These are phyloP conservation scores for Ladona fulva DNA, from an alignment of 1,140 invertebrate species.

Conservation along the genomic window DNA sequence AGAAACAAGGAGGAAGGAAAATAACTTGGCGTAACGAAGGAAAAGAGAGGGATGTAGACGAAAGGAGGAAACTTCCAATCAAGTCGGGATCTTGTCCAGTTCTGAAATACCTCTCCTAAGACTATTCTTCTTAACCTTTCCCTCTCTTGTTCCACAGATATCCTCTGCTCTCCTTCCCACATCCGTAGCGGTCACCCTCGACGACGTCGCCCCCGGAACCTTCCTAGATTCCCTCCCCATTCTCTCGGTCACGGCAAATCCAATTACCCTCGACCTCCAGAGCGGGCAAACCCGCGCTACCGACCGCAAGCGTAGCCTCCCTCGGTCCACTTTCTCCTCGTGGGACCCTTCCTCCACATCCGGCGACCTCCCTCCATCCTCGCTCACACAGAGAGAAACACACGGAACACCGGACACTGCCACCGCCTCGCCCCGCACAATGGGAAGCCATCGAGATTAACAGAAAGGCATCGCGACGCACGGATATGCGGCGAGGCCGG, in stretches of 20 bases:
- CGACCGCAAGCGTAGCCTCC: background rate
- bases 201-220: background rate
- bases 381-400: background rate
- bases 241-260: background rate
- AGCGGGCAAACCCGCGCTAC: background rate
- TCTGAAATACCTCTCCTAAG: background rate
- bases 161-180: background rate
- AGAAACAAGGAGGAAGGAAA: background rate
- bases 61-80: background rate
- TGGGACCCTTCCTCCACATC: background rate
- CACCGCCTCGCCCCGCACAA: background rate
- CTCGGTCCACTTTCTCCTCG: conserved; percentile 6
- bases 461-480: background rate
- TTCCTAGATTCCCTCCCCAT: background rate
- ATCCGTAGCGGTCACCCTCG: background rate
- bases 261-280: background rate
- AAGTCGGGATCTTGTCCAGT: background rate
- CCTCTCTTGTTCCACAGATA: background rate
- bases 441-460: background rate
- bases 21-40: background rate
- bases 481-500: background rate
- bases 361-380: background rate
- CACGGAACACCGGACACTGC: background rate
- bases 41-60: background rate
- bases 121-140: background rate